phyloP scores from a whole-genome alignment of 1,140 invertebrate species.

The Oncopodura yosiiana region DNA sequence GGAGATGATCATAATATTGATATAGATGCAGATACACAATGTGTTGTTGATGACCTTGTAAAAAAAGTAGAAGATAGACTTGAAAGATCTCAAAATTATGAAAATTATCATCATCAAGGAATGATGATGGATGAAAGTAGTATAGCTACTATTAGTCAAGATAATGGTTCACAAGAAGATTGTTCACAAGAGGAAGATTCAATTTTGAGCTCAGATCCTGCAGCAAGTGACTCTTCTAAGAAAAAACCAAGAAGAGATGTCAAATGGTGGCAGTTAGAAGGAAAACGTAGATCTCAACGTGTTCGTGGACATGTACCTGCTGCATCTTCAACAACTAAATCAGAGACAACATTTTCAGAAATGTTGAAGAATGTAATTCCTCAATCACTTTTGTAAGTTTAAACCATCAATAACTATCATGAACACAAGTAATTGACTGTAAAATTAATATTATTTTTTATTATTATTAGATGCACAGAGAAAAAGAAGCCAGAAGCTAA shows the following conservation, averaged over 20 bases:
- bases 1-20: no score
- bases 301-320: constrained; percentile 42
- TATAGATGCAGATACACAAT: no score
- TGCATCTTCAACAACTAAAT: constrained; percentile 13
- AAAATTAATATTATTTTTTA: background rate
- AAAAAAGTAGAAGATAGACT: no score
- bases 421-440: no score
- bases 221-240: constrained; percentile 4
- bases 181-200: no score
- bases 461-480: constrained; percentile 35
- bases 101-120: no score
- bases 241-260: constrained; percentile 40
- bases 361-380: constrained; percentile 52
- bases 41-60: no score
- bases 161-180: no score
- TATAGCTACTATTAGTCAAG: no score
- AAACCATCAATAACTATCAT: background rate
- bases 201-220: background rate
- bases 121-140: no score
- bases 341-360: constrained; percentile 50
- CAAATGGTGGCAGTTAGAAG: constrained; percentile 54
- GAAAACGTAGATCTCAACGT: constrained; percentile 55
- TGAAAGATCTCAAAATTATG: no score
- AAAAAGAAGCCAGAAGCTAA: constrained; percentile 30
- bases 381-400: constrained; percentile 45